A percentile compares a stretch with the other conserved stretches of the same genome.
These are phyloP conservation scores for Momotus momota DNA, from an alignment of 2,797 vertebrate species.

Conservation along the genomic window DNA sequence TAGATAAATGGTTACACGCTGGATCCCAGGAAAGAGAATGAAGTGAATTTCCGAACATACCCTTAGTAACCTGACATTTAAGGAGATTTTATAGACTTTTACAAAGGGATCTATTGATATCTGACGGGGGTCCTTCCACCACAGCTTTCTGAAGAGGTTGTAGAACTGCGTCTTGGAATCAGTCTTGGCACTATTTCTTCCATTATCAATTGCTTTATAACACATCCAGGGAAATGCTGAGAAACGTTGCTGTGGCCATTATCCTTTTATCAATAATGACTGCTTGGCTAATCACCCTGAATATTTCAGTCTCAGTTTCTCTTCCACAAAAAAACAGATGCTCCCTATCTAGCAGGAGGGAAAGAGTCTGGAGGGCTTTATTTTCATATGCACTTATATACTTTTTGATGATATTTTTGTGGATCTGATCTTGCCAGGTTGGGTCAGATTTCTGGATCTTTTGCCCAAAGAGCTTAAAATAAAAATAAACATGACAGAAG, in stretches of 20 bases:
- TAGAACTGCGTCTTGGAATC: not conserved
- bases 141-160: not conserved
- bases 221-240: not conserved
- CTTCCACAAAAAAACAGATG: not conserved
- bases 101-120: not conserved
- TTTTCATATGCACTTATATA: not conserved
- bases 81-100: not conserved
- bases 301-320: not conserved
- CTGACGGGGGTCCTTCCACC: not conserved
- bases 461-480: not conserved
- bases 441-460: not conserved
- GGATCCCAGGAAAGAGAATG: not conserved
- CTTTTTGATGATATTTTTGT: not conserved
- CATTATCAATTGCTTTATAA: not conserved
- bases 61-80: not conserved
- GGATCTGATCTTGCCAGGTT: not conserved
- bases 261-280: not conserved
- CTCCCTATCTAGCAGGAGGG: not conserved
- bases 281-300: not conserved
- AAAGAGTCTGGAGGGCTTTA: not conserved
- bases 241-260: not conserved
- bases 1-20: not conserved
- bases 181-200: not conserved
- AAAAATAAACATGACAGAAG: not conserved
- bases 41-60: not conserved